Percentiles rank a stretch among this genome's conserved stretches.
phyloP scores from a whole-genome alignment of 2,113 vertebrate species.

The Cinclus cinclus region DNA sequence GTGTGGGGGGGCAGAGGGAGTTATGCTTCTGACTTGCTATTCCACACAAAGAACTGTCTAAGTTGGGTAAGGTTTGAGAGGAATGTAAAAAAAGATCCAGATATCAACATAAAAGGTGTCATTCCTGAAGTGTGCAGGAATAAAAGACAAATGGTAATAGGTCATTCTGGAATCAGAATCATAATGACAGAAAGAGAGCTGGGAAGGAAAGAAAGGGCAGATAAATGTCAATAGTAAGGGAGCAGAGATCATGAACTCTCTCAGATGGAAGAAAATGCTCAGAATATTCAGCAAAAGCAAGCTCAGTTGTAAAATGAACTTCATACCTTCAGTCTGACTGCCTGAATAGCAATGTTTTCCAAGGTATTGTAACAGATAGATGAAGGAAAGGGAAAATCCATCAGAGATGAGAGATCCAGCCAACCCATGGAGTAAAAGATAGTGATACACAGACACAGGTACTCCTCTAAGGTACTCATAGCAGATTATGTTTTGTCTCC shows the following conservation, averaged over 20 bases:
- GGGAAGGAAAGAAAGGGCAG: slow-evolving; percentile 62
- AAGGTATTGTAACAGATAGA: not conserved
- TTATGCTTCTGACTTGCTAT: not conserved
- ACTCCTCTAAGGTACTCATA: not conserved
- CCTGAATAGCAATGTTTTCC: not conserved
- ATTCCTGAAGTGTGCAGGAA: slow-evolving; percentile 32
- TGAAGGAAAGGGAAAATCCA: not conserved
- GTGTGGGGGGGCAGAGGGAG: not conserved
- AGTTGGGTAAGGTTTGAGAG: not conserved
- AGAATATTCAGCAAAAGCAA: slow-evolving; percentile 58
- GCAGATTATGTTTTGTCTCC: not conserved
- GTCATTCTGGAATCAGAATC: slow-evolving; percentile 47
- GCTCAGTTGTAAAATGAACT: slow-evolving; percentile 51
- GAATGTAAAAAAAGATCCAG: slow-evolving; percentile 31
- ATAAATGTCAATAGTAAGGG: slow-evolving; percentile 59
- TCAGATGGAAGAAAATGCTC: slow-evolving; percentile 51
- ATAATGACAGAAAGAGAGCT: slow-evolving; percentile 53
- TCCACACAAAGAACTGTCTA: not conserved
- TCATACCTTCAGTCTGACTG: not conserved
- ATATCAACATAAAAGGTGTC: slow-evolving; percentile 28
- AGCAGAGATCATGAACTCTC: slow-evolving; percentile 56
- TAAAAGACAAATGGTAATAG: slow-evolving; percentile 47
- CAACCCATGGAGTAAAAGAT: not conserved
- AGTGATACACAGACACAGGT: not conserved
- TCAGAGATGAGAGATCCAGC: not conserved